These are phyloP conservation scores for Tridacna crocea DNA, from an alignment of 2,888 invertebrate genomes.

Conservation along the genomic window DNA sequence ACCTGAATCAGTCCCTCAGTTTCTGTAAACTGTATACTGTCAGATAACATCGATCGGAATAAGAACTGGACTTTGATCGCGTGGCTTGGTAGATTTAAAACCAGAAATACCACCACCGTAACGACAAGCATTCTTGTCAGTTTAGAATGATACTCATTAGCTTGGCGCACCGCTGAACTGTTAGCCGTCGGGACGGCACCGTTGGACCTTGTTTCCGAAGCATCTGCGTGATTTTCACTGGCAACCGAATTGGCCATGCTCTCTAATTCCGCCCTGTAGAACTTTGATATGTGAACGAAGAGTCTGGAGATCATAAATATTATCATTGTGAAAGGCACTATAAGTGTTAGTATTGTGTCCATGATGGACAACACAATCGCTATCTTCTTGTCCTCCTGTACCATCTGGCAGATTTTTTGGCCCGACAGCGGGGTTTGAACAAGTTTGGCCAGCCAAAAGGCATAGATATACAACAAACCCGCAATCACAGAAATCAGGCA, in stretches of 20 bases:
- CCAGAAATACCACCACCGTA: constrained; percentile 91
- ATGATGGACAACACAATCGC: constrained; percentile 80
- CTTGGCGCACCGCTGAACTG: constrained; percentile 44
- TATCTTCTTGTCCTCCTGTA: constrained; percentile 49
- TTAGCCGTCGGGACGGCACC: not conserved
- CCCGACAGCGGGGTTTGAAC: constrained; percentile 26
- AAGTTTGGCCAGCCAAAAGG: constrained; percentile 68
- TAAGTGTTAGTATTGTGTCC: constrained; percentile 90
- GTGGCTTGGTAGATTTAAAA: constrained; percentile 87
- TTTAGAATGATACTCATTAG: constrained; percentile 70
- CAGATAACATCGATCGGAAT: constrained; percentile 65
- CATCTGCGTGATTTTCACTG: constrained; percentile 27
- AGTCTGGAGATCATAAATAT: constrained; percentile 90
- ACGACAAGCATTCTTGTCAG: constrained; percentile 93
- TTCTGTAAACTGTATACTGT: constrained; percentile 58
- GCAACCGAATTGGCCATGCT: constrained; percentile 33
- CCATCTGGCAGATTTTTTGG: constrained; percentile 53
- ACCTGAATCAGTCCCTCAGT: constrained; percentile 80
- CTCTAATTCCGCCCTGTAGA: constrained; percentile 63
- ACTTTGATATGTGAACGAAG: constrained; percentile 87
- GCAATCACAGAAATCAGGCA: constrained; percentile 55
- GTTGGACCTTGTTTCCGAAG: constrained; percentile 20
- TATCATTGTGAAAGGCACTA: constrained; percentile 90
- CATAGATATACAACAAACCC: constrained; percentile 63
- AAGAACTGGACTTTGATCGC: constrained; percentile 73